phyloP scores from a whole-genome alignment of 2,888 invertebrate genomes.

The Ptychoptera albimana region DNA sequence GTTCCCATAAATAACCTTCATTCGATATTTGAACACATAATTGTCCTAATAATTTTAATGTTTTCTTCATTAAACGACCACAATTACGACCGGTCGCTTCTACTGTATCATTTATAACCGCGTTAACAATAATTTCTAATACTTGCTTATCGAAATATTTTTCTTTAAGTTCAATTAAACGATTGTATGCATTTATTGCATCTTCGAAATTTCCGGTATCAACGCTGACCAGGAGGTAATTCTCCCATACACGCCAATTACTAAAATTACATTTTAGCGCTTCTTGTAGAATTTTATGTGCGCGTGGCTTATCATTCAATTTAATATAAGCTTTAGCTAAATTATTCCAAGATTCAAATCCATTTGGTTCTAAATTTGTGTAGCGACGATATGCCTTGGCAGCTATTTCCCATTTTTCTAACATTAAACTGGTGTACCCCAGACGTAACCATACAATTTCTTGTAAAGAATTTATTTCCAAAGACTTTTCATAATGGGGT shows the following conservation, averaged over 20 bases:
- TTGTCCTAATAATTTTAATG: conserved; percentile 22
- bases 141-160: conserved; percentile 66
- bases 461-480: conserved; percentile 77
- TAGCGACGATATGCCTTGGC: conserved; percentile 75
- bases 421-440: conserved; percentile 67
- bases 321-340: conserved; percentile 85
- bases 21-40: conserved; percentile 36
- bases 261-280: conserved; percentile 84
- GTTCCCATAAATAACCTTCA: conserved; percentile 62
- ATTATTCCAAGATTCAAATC: conserved; percentile 97
- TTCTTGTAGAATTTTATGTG: conserved; percentile 72
- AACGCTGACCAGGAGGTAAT: conserved; percentile 72
- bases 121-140: conserved; percentile 51
- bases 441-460: conserved; percentile 72
- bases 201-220: conserved; percentile 78
- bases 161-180: conserved; percentile 62
- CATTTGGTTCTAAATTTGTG: conserved; percentile 70
- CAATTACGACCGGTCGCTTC: conserved; percentile 44
- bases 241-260: conserved; percentile 92
- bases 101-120: conserved; percentile 43
- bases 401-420: conserved; percentile 66
- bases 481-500: conserved; percentile 63
- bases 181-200: conserved; percentile 68
- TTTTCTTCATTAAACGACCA: conserved; percentile 22
- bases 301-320: conserved; percentile 68